Percentiles rank a stretch among this genome's conserved stretches.
These are phyloP conservation scores for Murina feae DNA, from an alignment of 2,113 vertebrate species.

Conservation along the genomic window DNA sequence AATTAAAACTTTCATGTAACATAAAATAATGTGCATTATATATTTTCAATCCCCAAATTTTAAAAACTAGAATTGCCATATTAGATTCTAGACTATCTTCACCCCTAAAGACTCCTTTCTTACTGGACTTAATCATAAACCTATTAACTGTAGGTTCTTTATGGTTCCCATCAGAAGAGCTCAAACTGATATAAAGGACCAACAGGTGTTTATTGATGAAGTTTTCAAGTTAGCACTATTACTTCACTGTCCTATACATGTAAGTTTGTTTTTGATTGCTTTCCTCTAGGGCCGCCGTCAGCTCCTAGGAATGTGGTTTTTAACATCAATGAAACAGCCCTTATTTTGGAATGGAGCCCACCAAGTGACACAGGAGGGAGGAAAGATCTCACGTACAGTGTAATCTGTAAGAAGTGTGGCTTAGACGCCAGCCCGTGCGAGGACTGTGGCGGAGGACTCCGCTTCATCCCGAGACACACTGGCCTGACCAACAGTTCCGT, in stretches of 20 bases:
- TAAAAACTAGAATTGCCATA: not conserved
- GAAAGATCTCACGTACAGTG: conserved; percentile 93
- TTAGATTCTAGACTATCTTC: not conserved
- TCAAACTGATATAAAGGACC: not conserved
- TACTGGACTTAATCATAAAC: not conserved
- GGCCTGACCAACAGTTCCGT: conserved; percentile 91
- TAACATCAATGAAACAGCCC: conserved; percentile 93
- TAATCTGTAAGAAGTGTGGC: conserved; percentile 92
- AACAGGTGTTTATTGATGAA: not conserved
- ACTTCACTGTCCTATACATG: conserved; percentile 39
- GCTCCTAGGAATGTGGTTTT: conserved; percentile 90
- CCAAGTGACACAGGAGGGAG: conserved; percentile 93
- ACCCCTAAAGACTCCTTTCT: not conserved
- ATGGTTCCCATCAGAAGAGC: not conserved
- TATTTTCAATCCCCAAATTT: not conserved
- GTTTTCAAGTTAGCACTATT: not conserved
- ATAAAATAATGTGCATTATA: not conserved
- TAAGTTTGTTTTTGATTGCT: conserved; percentile 62
- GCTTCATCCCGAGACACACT: conserved; percentile 89
- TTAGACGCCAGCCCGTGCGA: conserved; percentile 85
- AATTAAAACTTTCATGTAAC: not conserved
- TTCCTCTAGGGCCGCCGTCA: conserved; percentile 86
- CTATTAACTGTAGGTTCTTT: not conserved
- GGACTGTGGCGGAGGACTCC: conserved; percentile 90
- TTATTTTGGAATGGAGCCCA: conserved; percentile 95